phyloP scores from a whole-genome alignment of 2,113 vertebrate species.

The Limanda limanda region DNA sequence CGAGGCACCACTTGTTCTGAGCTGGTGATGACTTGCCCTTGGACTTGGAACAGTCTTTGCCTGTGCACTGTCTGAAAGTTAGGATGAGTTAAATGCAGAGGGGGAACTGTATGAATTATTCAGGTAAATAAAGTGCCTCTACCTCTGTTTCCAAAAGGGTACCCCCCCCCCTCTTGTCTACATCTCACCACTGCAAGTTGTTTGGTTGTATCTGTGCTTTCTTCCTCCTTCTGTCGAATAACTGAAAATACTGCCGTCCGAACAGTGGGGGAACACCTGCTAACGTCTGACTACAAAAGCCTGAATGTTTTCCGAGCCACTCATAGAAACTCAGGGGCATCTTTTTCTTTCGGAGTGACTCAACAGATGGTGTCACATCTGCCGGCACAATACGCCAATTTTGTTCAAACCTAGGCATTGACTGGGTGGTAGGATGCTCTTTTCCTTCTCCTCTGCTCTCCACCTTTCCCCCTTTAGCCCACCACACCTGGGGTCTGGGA shows the following conservation, averaged over 20 bases:
- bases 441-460: background rate
- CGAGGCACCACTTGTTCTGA: background rate
- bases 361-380: constrained; percentile 6
- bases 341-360: constrained; percentile 1
- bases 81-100: background rate
- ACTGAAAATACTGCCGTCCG: background rate
- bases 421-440: background rate
- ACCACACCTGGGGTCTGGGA: constrained; percentile 6
- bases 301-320: background rate
- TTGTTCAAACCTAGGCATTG: background rate
- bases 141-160: background rate
- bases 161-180: background rate
- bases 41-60: background rate
- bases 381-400: background rate
- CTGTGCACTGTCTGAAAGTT: background rate
- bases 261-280: background rate
- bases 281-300: constrained; percentile 3
- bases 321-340: constrained; percentile 5
- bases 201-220: background rate
- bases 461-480: background rate
- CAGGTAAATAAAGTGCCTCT: background rate
- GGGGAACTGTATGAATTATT: constrained; percentile 11
- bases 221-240: background rate
- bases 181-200: background rate
- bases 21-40: background rate